Conservation (phyloP, 2,888 invertebrate species). For the Norana najaformis region DNA sequence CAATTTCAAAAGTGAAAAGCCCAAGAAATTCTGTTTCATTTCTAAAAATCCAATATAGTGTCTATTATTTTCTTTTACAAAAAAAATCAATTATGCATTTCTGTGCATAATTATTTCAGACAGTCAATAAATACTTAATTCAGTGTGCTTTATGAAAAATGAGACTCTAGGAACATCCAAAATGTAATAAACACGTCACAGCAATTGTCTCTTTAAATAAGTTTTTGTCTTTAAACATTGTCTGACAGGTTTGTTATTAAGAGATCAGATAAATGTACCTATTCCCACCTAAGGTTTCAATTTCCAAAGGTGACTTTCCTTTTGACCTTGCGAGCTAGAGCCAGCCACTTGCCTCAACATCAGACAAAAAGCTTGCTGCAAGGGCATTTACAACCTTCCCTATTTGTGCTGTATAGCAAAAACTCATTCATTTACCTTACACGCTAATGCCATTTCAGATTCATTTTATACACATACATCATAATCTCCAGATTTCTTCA, state of each 20-base stretch:
- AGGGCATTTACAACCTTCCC: not conserved
- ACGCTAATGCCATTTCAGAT: not conserved
- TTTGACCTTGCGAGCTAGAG: not conserved
- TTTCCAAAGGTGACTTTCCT: not conserved
- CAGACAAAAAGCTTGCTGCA: too few relatives aligned
- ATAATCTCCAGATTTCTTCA: not conserved
- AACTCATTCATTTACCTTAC: not conserved
- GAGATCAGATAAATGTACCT: not conserved
- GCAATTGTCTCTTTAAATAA: too few relatives aligned
- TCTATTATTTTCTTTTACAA: not conserved
- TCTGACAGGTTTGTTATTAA: not conserved
- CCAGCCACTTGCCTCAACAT: not conserved
- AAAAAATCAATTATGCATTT: not conserved
- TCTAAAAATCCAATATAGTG: not conserved
- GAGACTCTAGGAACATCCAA: not conserved
- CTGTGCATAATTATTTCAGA: not conserved
- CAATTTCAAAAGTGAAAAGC: conserved; percentile 2
- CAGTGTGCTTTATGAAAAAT: not conserved
- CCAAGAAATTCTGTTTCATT: not conserved
- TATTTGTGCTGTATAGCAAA: not conserved
- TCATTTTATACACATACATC: not conserved
- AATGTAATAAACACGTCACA: not conserved
- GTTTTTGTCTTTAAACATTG: too few relatives aligned
- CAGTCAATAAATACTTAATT: not conserved
- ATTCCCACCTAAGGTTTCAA: not conserved